Base-by-base conservation (phyloP, 2,113 vertebrate genomes). In the Gadus chalcogrammus region DNA sequence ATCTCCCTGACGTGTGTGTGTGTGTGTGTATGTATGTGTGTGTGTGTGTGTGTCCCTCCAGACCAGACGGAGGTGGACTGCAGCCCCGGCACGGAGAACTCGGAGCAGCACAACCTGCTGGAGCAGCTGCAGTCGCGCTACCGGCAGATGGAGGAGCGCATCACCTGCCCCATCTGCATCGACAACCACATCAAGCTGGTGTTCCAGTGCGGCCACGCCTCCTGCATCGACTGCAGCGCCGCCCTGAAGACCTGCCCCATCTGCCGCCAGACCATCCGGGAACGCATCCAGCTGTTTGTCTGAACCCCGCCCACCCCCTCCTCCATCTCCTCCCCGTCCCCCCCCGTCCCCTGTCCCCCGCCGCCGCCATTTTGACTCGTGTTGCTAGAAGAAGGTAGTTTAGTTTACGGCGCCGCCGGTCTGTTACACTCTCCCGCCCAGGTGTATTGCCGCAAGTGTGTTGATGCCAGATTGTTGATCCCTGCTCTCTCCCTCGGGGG, bases 131-230 rank as follows among this genome's bases (percentile, higher is more conserved):
- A 99, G 93, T 98, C 89, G 48, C 95, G 97, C 82, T 99, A 97
- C 91, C 84, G 96, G 42, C 97, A 98, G 92, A 99, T 99, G 97
- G 97, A 99, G 79, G 97, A 99, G 87, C 93, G 97, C 4, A 99
- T 99, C 92, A 99, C 96, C 80, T 99, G 97, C 80, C 97, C 97
- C 4, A 98, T 99, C 86, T 99, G 97, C 90, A 98, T 99, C 68
- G 96, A 99, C 81, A 97, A 94, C 90, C 96, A 99, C 84, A 99
- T 99, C 92, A 95, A 96, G 83, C 92, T 99, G 83, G 95, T 99
- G 86, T 99, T 99, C 91, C 97, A 99, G 91, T 99, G 97, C 0
- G 97, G 97, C 53, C 97, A 99, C 2, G 96, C 96, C 73, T 98
- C 97, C 0, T 99, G 97, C 88, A 92, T 95, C 0, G 95, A 96